phyloP scores from a whole-genome alignment of 2,113 vertebrate species.

The Nothobranchius kuhntae region DNA sequence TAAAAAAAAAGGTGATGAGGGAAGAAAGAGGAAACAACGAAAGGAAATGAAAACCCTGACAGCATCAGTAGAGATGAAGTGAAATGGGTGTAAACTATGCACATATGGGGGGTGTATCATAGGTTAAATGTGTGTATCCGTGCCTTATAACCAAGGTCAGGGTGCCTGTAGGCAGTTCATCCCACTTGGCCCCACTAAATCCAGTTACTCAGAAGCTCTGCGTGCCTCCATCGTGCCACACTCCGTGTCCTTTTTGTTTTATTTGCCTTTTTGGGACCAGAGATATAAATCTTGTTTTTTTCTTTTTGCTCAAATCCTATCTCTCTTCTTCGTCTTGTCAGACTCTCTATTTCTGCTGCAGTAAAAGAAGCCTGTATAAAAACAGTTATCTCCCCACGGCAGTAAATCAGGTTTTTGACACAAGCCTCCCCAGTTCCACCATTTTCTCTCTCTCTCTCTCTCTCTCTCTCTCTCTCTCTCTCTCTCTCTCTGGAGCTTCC shows the following conservation, averaged over 20 bases:
- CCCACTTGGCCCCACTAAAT: constrained; percentile 27
- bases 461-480: too few relatives aligned
- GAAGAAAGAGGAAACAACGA: background rate
- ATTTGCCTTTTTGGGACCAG: background rate
- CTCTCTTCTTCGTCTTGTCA: constrained; percentile 11
- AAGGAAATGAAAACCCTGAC: background rate
- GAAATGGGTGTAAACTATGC: constrained; percentile 13
- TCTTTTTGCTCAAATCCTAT: background rate
- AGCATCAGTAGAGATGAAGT: background rate
- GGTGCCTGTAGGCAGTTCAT: constrained; percentile 43
- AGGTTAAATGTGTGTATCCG: constrained; percentile 45
- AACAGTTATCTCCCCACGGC: constrained; percentile 32
- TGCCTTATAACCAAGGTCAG: constrained; percentile 47
- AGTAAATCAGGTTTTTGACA: constrained; percentile 31
- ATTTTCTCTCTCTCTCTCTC: too few relatives aligned
- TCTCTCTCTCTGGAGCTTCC: too few relatives aligned
- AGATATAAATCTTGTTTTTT: constrained; percentile 31
- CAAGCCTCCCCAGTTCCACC: background rate
- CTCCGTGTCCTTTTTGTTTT: constrained; percentile 6
- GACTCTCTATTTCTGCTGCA: constrained; percentile 15
- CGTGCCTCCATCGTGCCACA: background rate
- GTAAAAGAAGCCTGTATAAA: constrained; percentile 12
- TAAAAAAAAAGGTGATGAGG: background rate
- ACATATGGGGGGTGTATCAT: background rate
- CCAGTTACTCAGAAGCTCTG: constrained; percentile 17